Base-by-base conservation (phyloP, 2,888 invertebrate species). In the Cosmia trapezina region DNA sequence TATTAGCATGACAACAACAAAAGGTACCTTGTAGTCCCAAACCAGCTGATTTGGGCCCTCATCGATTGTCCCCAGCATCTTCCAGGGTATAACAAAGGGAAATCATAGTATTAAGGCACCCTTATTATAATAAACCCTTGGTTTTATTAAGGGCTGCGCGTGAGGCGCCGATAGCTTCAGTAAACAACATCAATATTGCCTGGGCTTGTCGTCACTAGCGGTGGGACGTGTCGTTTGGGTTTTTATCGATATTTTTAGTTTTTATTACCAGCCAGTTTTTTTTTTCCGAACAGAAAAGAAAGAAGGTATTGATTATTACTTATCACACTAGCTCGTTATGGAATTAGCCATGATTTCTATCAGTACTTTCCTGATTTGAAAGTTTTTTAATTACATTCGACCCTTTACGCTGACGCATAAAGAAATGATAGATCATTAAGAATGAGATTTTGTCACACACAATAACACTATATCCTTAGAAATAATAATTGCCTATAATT, bases 131-230 rank as follows among this genome's bases (percentile, higher is more conserved):
- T 89, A 89, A 88, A 89, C 87, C 86, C 76, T 83, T 86, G 76
- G 88, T 89, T 88, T 84, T 88, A 89, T 86, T 83, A 87, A 86
- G 88, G 89, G 80, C 84, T 81, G 88, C 85, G 86, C 89, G 89
- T 88, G 88, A 87, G 87, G 86, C 77, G 77, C 82, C 87, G 93
- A 93, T 93, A 93, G 87, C 85, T 78, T 73, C 77, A 72, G 91
- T 87, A 93, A 92, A 94, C 93, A 93, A 90, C 92, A 93, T 93
- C 93, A 93, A 93, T 93, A 93, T 91, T 86, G 86, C 86, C 68
- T 62, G 82, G 80, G 85, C 84, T 80, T 83, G 84, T 83, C 78
- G 83, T 49, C 67, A n/a, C 53, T 86, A 89, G 87, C 72, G 87
- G 37, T 83, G 86, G 62, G 79, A 62, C 28, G 6, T 17, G n/a